Conservation (phyloP, 2,113 vertebrate species). For the Ramphastos sulfuratus region DNA sequence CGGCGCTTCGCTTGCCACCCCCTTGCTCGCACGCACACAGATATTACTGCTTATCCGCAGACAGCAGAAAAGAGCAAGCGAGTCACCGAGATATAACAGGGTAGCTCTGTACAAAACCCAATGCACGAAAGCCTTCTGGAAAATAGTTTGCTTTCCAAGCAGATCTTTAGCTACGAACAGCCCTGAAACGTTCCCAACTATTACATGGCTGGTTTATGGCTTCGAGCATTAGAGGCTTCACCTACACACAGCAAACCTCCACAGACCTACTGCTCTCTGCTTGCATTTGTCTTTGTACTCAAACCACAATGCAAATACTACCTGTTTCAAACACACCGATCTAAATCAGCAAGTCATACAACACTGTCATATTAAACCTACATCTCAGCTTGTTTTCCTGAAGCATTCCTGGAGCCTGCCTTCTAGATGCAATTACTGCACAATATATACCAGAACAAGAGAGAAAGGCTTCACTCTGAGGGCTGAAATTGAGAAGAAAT, state of each 20-base stretch:
- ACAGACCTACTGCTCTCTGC: neutral
- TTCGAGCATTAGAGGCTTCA: neutral
- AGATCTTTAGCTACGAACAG: neutral
- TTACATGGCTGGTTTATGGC: neutral
- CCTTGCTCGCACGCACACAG: neutral
- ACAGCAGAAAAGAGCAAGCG: neutral
- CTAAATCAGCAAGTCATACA: slow-evolving; percentile 41
- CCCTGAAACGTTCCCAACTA: neutral
- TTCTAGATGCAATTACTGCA: slow-evolving; percentile 74
- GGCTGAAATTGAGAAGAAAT: slow-evolving; percentile 71
- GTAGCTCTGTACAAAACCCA: neutral
- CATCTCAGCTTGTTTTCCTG: slow-evolving; percentile 63
- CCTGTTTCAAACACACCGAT: neutral
- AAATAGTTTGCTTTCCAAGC: neutral
- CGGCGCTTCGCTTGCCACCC: neutral
- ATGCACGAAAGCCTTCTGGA: neutral
- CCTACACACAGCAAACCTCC: neutral
- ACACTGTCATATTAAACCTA: slow-evolving; percentile 66
- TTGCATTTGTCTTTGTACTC: neutral
- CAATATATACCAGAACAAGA: slow-evolving; percentile 67
- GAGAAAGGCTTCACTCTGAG: slow-evolving; percentile 64
- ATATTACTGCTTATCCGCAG: neutral
- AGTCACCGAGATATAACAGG: neutral
- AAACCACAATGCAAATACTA: neutral
- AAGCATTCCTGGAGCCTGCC: slow-evolving; percentile 57